Evolutionary conservation across 2,888 invertebrate genomes (phyloP).

Genomic region (Ellobium chinense): DNA sequence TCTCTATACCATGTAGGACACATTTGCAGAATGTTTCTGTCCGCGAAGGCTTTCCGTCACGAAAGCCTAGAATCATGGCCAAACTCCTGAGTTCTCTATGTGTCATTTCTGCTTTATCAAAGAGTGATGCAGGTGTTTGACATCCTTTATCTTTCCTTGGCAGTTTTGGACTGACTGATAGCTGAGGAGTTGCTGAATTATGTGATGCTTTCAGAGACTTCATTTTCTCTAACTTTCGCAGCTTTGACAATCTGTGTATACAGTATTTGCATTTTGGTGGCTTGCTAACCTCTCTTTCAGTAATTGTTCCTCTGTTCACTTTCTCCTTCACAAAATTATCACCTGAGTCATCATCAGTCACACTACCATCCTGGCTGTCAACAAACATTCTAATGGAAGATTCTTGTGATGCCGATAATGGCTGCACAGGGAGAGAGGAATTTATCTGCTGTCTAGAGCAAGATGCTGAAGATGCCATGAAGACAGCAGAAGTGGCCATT

Average conservation of each 20-base stretch:
- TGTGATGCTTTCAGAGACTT: constrained; percentile 2
- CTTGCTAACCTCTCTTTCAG: constrained; percentile 3
- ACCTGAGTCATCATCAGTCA: neutral
- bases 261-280: constrained; percentile 33
- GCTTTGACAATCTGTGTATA: constrained; percentile 15
- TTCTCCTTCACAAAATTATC: neutral
- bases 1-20: constrained; percentile 62
- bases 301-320: constrained; percentile 27
- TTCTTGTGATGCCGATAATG: neutral
- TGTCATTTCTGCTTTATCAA: constrained; percentile 38
- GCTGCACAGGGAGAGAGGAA: neutral
- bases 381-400: neutral
- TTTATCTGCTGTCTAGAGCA: no score
- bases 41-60: constrained; percentile 52
- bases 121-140: constrained; percentile 37
- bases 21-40: constrained; percentile 70
- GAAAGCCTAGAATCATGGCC: constrained; percentile 25
- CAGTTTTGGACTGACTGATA: neutral
- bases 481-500: no score
- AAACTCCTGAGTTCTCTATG: constrained; percentile 35
- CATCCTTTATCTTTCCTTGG: constrained; percentile 6
- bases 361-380: neutral
- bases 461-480: no score
- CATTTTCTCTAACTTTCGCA: constrained; percentile 29
- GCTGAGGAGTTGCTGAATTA: neutral